Percentiles rank a stretch among this genome's conserved stretches.
Conservation (phyloP, 2,888 invertebrate species). For the Dryobotodes eremita region DNA sequence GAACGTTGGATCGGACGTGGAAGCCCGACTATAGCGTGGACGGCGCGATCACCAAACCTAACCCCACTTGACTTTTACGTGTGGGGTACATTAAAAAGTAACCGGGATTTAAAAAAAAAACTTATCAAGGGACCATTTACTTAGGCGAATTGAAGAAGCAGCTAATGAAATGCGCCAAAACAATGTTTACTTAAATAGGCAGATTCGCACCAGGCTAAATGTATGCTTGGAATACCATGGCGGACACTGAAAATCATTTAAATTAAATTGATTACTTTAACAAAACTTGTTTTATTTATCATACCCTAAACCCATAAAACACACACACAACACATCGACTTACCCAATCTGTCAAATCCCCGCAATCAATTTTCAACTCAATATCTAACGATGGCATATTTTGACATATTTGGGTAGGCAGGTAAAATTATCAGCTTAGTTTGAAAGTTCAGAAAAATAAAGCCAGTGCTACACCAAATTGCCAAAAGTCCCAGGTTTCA, state of each 20-base stretch:
- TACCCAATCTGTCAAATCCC: too few relatives aligned
- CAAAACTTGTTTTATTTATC: slow-evolving; percentile 11
- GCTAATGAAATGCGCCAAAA: too few relatives aligned
- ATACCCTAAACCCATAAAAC: background rate
- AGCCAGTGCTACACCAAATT: background rate
- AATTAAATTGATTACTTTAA: slow-evolving; percentile 16
- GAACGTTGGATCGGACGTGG: slow-evolving; percentile 46
- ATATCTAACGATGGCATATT: too few relatives aligned
- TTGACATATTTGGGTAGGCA: background rate
- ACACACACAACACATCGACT: too few relatives aligned
- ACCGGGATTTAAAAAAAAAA: background rate
- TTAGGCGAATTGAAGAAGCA: too few relatives aligned
- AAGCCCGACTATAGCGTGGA: slow-evolving; percentile 43
- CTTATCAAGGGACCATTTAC: slow-evolving; percentile 3
- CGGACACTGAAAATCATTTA: slow-evolving; percentile 16
- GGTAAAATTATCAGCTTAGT: background rate
- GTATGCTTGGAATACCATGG: slow-evolving; percentile 19
- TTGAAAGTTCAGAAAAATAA: slow-evolving; percentile 4
- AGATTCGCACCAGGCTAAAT: slow-evolving; percentile 12
- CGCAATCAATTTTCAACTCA: too few relatives aligned
- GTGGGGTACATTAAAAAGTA: slow-evolving; percentile 45
- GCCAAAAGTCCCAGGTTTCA: too few relatives aligned
- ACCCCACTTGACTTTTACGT: slow-evolving; percentile 14
- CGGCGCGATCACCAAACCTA: background rate
- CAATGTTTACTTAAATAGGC: background rate